Evolutionary conservation across 2,888 invertebrate species (phyloP).

Genomic region (Andrena bucephala): DNA sequence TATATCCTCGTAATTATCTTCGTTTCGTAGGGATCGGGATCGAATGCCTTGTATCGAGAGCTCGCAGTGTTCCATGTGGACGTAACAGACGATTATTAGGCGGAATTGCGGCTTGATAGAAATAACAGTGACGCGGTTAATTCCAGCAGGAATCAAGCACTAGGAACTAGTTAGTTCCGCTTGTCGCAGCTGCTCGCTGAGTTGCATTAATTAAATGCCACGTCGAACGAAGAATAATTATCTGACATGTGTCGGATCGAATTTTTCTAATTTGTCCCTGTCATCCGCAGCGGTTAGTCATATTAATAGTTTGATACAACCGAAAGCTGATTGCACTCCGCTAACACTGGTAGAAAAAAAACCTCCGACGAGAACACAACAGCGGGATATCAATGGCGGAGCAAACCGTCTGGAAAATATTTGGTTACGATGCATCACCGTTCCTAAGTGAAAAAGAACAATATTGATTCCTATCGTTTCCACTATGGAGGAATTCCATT

Average conservation of each 20-base stretch:
- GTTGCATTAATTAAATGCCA: constrained; percentile 26
- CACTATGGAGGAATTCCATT: constrained; percentile 49
- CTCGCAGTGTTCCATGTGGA: not conserved
- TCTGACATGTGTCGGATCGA: constrained; percentile 12
- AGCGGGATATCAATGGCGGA: constrained; percentile 20
- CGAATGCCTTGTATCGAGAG: constrained; percentile 9
- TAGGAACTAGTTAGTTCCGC: not conserved
- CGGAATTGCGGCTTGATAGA: constrained; percentile 17
- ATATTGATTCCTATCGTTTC: constrained; percentile 61
- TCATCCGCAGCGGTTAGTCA: constrained; percentile 29
- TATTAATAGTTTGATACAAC: constrained; percentile 20
- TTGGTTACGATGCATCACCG: constrained; percentile 45
- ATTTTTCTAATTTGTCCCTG: constrained; percentile 44
- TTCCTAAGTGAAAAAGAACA: constrained; percentile 33
- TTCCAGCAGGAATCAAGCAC: not conserved
- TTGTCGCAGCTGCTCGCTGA: constrained; percentile 3
- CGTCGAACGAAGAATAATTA: constrained; percentile 41
- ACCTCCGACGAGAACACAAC: not conserved
- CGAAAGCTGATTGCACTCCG: not conserved
- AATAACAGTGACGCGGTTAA: constrained; percentile 14
- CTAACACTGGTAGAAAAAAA: not conserved
- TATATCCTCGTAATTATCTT: constrained; percentile 29
- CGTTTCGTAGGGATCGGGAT: constrained; percentile 7
- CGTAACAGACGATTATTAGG: constrained; percentile 14
- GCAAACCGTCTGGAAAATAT: constrained; percentile 57